Conservation (phyloP, 2,888 invertebrate species). For the Odontomyia ornata region DNA sequence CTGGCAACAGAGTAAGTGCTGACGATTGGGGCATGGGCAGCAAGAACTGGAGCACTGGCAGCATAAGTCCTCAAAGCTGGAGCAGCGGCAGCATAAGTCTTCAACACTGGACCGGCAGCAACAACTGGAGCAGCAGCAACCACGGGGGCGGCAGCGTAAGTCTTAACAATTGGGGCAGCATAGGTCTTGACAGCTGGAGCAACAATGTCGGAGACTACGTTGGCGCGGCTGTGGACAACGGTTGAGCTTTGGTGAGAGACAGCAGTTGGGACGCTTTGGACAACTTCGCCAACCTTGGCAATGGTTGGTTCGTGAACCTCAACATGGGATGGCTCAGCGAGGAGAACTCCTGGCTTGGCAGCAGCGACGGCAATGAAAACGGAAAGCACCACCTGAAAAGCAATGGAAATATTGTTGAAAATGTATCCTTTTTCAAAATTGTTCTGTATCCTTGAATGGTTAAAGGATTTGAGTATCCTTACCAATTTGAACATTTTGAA, state of each 20-base stretch:
- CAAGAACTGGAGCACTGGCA: background rate
- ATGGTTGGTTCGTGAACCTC: slow-evolving; percentile 51
- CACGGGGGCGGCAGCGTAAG: slow-evolving; percentile 46
- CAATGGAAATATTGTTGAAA: background rate
- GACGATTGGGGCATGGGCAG: slow-evolving; percentile 6
- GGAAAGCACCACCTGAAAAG: slow-evolving; percentile 51
- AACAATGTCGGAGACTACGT: slow-evolving; percentile 53
- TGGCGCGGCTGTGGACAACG: slow-evolving; percentile 63
- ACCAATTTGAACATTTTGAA: slow-evolving; percentile 47
- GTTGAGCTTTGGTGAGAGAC: slow-evolving; percentile 66
- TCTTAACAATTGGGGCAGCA: slow-evolving; percentile 45
- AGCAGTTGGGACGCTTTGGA: slow-evolving; percentile 54
- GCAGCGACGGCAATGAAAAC: slow-evolving; percentile 50
- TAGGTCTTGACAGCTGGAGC: slow-evolving; percentile 51
- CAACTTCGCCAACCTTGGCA: slow-evolving; percentile 50
- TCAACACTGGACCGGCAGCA: slow-evolving; percentile 22
- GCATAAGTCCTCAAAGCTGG: background rate
- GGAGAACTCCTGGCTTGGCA: slow-evolving; percentile 47
- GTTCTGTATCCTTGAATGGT: background rate
- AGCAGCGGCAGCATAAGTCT: slow-evolving; percentile 17
- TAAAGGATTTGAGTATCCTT: background rate
- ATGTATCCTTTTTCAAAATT: background rate
- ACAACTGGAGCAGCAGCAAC: slow-evolving; percentile 25
- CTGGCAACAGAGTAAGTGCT: slow-evolving; percentile 20
- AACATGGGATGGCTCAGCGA: slow-evolving; percentile 48